Conservation (phyloP, 2,113 vertebrate genomes). For the Marcusenius ussheri region DNA sequence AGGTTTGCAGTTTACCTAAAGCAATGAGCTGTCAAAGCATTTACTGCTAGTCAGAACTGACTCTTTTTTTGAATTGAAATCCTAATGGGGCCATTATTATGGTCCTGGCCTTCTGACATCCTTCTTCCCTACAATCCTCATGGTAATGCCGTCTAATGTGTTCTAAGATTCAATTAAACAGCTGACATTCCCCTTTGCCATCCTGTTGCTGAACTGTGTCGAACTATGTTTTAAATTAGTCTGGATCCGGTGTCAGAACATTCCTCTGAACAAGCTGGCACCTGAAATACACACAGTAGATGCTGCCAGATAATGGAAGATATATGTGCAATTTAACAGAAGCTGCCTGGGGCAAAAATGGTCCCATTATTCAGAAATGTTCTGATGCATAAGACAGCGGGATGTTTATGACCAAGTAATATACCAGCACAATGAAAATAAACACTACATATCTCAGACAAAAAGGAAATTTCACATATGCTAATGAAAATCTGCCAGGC, state of each 20-base stretch:
- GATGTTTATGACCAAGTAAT: slow-evolving; percentile 16
- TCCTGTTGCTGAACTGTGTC: slow-evolving; percentile 55
- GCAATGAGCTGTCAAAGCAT: slow-evolving; percentile 41
- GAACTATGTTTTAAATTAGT: slow-evolving; percentile 63
- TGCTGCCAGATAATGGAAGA: background rate
- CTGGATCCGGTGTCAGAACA: slow-evolving; percentile 49
- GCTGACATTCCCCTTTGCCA: slow-evolving; percentile 58
- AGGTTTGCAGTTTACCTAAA: slow-evolving; percentile 32
- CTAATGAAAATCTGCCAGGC: slow-evolving; percentile 5
- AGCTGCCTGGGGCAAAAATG: background rate
- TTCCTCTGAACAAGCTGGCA: slow-evolving; percentile 45
- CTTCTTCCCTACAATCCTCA: slow-evolving; percentile 54
- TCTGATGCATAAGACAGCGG: background rate
- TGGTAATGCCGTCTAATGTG: slow-evolving; percentile 50
- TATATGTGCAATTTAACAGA: slow-evolving; percentile 12
- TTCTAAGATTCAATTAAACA: slow-evolving; percentile 60
- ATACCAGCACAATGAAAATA: slow-evolving; percentile 6
- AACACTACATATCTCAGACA: slow-evolving; percentile 7
- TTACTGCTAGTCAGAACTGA: slow-evolving; percentile 25
- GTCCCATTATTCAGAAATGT: slow-evolving; percentile 7
- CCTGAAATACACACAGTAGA: background rate
- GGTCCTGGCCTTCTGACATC: slow-evolving; percentile 43
- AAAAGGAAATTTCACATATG: slow-evolving; percentile 17
- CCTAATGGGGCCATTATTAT: slow-evolving; percentile 50
- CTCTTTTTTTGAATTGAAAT: slow-evolving; percentile 35